A percentile compares a stretch with the other conserved stretches of the same genome.
Conservation (phyloP, 1,140 invertebrate genomes). For the Dryas iulia region DNA sequence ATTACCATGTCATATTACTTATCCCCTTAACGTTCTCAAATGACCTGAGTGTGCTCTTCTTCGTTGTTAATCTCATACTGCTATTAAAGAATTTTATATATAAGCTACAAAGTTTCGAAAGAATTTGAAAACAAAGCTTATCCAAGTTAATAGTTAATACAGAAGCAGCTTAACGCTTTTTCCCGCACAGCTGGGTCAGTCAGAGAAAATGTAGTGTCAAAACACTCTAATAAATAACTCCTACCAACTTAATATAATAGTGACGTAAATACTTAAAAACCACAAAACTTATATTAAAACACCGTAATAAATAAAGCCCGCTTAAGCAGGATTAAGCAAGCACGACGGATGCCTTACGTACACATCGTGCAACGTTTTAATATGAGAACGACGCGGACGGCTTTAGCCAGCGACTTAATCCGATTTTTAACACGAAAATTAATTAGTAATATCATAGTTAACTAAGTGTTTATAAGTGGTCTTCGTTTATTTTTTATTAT, state of each 20-base stretch:
- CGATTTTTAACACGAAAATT: slow-evolving; percentile 13
- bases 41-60: not conserved
- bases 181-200: no score
- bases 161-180: no score
- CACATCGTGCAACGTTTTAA: not conserved
- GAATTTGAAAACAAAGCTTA: no score
- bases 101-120: no score
- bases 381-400: slow-evolving; percentile 3
- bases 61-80: not conserved
- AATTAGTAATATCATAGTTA: not conserved
- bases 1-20: not conserved
- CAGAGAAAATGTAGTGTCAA: no score
- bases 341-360: slow-evolving; percentile 3
- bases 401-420: slow-evolving; percentile 12
- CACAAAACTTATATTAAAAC: slow-evolving; percentile 7
- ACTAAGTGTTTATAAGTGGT: not conserved
- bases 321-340: slow-evolving; percentile 19
- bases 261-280: not conserved
- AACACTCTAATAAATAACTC: no score
- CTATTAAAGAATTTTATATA: not conserved
- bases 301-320: slow-evolving; percentile 8
- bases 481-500: not conserved
- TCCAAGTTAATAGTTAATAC: no score
- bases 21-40: not conserved
- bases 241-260: not conserved